Conservation (phyloP, 2,797 vertebrate species). For the Anomalospiza imberbis region DNA sequence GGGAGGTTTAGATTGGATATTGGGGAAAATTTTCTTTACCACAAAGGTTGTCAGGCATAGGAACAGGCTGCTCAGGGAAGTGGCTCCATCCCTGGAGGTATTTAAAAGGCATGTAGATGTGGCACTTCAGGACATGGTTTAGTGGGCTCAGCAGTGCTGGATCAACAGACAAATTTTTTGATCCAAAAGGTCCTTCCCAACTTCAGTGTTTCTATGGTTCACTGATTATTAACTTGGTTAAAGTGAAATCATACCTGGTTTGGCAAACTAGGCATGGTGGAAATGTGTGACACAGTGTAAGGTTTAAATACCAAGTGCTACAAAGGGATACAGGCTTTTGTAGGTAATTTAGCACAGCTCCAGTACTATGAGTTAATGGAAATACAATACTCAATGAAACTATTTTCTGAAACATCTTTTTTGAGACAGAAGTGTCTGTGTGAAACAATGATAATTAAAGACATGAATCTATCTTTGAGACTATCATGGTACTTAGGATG, state of each 20-base stretch:
- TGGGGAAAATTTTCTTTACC: background rate
- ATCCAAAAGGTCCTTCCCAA: background rate
- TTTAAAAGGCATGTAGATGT: background rate
- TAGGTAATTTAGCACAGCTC: background rate
- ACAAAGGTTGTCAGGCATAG: background rate
- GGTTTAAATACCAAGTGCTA: background rate
- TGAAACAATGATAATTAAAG: background rate
- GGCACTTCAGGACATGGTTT: background rate
- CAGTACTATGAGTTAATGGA: background rate
- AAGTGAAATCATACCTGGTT: background rate
- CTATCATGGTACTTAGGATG: background rate
- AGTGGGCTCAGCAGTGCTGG: background rate
- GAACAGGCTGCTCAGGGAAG: background rate
- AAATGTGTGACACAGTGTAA: background rate
- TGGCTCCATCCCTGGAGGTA: background rate
- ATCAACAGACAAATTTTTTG: background rate
- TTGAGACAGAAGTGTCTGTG: background rate
- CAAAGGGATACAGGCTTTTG: background rate
- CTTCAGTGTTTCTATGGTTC: background rate
- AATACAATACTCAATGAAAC: background rate
- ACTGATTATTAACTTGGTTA: background rate
- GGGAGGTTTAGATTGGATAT: background rate
- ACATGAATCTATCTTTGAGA: background rate
- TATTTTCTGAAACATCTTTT: background rate
- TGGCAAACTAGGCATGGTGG: background rate